Conservation (phyloP, 2,888 invertebrate genomes). For the Drosophila borborema region DNA sequence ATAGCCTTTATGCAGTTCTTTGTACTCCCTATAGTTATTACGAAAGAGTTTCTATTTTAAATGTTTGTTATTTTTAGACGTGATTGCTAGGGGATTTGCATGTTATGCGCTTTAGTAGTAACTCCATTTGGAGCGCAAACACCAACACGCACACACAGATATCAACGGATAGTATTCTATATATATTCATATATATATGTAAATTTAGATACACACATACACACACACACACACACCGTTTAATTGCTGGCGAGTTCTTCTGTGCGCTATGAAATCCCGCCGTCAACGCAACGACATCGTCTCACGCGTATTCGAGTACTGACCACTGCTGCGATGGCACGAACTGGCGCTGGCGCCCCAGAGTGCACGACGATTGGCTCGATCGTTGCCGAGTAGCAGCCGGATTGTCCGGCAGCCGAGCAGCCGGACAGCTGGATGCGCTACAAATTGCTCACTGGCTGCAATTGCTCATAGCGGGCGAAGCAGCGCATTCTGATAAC, state of each 20-base stretch:
- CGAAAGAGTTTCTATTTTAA: constrained; percentile 62
- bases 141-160: constrained; percentile 10
- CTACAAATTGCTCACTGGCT: constrained; percentile 25
- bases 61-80: constrained; percentile 63
- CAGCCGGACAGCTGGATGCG: constrained; percentile 24
- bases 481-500: constrained; percentile 27
- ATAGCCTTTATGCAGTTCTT: constrained; percentile 33
- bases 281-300: constrained; percentile 80
- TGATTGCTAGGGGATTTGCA: constrained; percentile 44
- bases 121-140: constrained; percentile 52
- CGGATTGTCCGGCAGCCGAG: constrained; percentile 23
- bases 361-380: constrained; percentile 34
- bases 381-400: constrained; percentile 30
- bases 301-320: constrained; percentile 74
- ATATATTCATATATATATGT: constrained; percentile 10
- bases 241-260: constrained; percentile 57
- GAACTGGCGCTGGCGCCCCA: constrained; percentile 43
- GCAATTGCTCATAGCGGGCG: constrained; percentile 25
- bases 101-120: constrained; percentile 21
- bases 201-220: constrained; percentile 10
- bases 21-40: constrained; percentile 47
- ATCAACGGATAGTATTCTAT: constrained; percentile 12
- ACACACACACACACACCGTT: constrained; percentile 45
- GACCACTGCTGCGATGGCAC: constrained; percentile 41
- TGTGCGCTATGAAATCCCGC: constrained; percentile 59